Base-by-base conservation (phyloP, 1,140 invertebrate genomes). In the Drosophila pallidifrons region DNA sequence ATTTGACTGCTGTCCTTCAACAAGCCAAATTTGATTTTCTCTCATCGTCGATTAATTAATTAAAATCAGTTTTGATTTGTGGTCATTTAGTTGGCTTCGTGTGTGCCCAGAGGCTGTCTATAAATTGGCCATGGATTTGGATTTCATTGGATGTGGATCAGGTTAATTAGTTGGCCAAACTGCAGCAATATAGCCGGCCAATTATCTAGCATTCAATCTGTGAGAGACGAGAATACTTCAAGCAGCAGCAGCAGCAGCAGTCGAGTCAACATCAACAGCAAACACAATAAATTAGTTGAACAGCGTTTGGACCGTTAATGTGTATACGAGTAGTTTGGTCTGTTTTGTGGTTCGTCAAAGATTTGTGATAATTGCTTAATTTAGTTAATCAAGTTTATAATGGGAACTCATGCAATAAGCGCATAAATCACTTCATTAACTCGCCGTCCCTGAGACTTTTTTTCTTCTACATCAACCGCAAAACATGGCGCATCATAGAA, bases 371-470 rank as follows among this genome's bases (percentile, higher is more conserved):
- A 88, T 88, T 88, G 80, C 85, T 89, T 83, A 83, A 89, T 88
- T 88, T 90, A 75, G 69, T 64, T 89, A 78, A 88, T 85, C 72
- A 80, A 74, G 6, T 67, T 68, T 77, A 51, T 59, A 75, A 83
- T 66, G 57, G 75, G 47, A 76, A 83, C 72, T 76, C 88, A 91
- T 85, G 88, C 88, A 77, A 91, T 76, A 81, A 77, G 69, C 77
- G 67, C 66, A 91, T 91, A 91, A 91, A 91, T 91, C 88, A 91
- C 68, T 82, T 71, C 68, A 91, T 87, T 91, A 76, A 70, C 66
- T 11, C 7, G 16, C 2, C 35, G 47, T 59, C 66, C 66, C 66
- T 58, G 72, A 35, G 49, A 61, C 49, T 45, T 43, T 10, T 38
- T 38, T 8, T 32, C 30, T 25, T 25, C 20, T 25, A 25, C 20